A percentile compares a stretch with the other conserved stretches of the same genome.
Conservation (phyloP, 1,140 invertebrate genomes). For the Caerostris extrusa region DNA sequence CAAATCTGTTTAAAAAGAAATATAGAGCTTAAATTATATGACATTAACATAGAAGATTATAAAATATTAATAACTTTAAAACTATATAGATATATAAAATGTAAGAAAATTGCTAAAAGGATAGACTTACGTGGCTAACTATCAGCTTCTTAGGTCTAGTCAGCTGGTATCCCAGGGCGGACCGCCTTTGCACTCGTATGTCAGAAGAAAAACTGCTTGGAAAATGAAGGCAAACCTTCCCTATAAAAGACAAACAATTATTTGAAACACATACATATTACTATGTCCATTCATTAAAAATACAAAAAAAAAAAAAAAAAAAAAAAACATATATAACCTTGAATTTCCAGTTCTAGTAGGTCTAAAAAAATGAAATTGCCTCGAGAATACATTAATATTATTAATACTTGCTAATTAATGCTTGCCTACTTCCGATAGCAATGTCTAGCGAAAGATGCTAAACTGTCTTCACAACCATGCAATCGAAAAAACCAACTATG, state of each 20-base stretch:
- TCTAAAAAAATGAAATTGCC: too few species aligned
- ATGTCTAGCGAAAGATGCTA: too few species aligned
- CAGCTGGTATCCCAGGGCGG: slow-evolving; percentile 78
- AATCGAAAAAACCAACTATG: too few species aligned
- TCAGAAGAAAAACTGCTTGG: slow-evolving; percentile 67
- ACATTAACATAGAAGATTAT: background rate
- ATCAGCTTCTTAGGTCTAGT: slow-evolving; percentile 68
- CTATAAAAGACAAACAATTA: background rate
- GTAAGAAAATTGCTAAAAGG: background rate
- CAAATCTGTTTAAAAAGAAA: slow-evolving; percentile 40
- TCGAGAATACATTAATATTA: too few species aligned
- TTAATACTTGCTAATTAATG: too few species aligned
- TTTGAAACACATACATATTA: background rate
- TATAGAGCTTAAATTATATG: background rate
- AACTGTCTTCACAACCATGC: too few species aligned
- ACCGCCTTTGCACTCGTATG: slow-evolving; percentile 75
- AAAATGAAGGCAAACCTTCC: slow-evolving; percentile 75
- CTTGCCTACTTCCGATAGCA: too few species aligned
- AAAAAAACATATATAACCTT: too few species aligned
- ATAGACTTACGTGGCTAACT: slow-evolving; percentile 49
- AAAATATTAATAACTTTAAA: background rate
- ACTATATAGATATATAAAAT: background rate
- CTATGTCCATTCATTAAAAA: background rate
- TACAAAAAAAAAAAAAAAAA: too few species aligned
- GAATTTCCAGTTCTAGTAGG: too few species aligned